Evolutionary conservation across 2,113 vertebrate genomes (phyloP).

Genomic region (Megalops atlanticus): DNA sequence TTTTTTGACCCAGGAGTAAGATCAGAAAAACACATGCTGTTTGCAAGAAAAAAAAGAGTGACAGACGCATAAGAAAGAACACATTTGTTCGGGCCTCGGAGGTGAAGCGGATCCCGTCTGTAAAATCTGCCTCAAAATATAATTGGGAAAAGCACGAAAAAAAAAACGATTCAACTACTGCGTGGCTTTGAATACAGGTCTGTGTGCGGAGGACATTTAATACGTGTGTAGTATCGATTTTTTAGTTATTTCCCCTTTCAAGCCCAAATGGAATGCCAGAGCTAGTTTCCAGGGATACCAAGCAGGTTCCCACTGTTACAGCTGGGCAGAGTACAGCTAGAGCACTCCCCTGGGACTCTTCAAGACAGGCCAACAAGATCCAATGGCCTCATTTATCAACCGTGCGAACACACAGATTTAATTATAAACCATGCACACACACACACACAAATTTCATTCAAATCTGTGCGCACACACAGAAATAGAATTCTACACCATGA

Average conservation of each 20-base stretch:
- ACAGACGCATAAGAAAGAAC: neutral
- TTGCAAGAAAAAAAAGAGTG: no score
- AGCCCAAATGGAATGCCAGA: constrained; percentile 60
- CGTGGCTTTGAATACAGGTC: constrained; percentile 26
- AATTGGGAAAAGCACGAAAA: neutral
- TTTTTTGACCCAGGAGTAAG: neutral
- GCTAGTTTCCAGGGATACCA: constrained; percentile 58
- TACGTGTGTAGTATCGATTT: constrained; percentile 51
- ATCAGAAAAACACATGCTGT: neutral
- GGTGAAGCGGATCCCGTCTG: no score
- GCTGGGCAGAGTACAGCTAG: constrained; percentile 55
- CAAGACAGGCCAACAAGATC: no score
- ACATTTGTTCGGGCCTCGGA: no score
- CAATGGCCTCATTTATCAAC: neutral
- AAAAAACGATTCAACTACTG: neutral
- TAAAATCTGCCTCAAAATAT: neutral
- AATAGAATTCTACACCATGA: neutral
- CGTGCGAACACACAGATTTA: neutral
- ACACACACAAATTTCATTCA: neutral
- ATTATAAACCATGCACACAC: neutral
- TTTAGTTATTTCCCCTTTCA: constrained; percentile 51
- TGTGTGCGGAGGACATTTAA: constrained; percentile 27
- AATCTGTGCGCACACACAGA: neutral
- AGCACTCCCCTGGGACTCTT: constrained; percentile 20
- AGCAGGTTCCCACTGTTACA: constrained; percentile 67